phyloP scores from a whole-genome alignment of 92 coral and sea anemone genomes.

The Phymanthus crucifer region DNA sequence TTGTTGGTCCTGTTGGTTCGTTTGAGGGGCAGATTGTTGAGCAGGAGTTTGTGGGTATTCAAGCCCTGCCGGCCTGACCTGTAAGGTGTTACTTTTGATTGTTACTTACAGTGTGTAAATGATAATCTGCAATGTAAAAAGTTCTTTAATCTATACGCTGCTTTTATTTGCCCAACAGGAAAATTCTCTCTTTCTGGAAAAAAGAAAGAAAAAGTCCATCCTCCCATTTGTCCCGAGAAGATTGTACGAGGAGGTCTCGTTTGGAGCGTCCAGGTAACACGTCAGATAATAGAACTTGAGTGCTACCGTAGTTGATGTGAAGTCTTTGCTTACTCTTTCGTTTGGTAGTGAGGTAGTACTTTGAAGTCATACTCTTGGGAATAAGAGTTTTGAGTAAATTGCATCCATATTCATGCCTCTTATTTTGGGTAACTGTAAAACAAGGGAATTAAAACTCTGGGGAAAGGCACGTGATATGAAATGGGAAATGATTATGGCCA shows the following conservation, averaged over 20 bases:
- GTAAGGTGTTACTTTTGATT: background rate
- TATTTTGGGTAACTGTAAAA: background rate
- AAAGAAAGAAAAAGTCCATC: conserved; percentile 93
- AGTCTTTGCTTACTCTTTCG: no score
- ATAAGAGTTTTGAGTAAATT: background rate
- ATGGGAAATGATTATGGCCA: background rate
- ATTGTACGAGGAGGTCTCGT: conserved; percentile 84
- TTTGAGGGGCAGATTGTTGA: no score
- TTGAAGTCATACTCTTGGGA: background rate
- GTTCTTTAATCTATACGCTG: background rate
- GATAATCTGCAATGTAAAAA: no score
- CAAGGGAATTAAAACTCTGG: background rate
- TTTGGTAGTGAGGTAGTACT: background rate
- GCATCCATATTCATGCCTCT: background rate
- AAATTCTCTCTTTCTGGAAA: conserved; percentile 78
- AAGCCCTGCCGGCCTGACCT: background rate
- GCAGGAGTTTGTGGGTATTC: no score
- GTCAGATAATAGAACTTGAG: background rate
- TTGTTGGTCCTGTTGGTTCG: no score
- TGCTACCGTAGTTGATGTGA: no score
- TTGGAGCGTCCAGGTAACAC: conserved; percentile 93
- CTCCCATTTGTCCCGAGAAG: conserved; percentile 77
- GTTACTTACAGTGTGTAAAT: no score
- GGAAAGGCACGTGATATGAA: background rate
- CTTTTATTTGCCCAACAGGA: conserved; percentile 28